phyloP scores from a whole-genome alignment of 2,888 invertebrate genomes.

The Eupithecia insigniata region DNA sequence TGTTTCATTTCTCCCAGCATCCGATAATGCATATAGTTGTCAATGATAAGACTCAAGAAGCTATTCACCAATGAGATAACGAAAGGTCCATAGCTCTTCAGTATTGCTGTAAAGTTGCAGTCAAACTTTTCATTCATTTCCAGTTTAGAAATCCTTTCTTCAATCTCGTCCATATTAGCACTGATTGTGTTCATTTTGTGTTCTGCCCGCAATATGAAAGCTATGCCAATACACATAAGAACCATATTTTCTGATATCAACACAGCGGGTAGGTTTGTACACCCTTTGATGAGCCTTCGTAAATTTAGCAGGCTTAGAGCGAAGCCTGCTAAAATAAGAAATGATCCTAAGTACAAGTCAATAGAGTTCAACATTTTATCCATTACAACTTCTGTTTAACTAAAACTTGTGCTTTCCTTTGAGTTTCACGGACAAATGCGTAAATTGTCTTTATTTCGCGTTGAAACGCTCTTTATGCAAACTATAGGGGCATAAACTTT shows the following conservation, averaged over 20 bases:
- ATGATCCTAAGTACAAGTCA: conserved; percentile 71
- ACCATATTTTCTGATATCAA: conserved; percentile 75
- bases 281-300: conserved; percentile 60
- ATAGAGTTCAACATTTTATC: conserved; percentile 58
- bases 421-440: conserved; percentile 46
- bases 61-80: conserved; percentile 75
- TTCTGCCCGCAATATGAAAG: conserved; percentile 64
- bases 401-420: conserved; percentile 31
- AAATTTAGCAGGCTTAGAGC: conserved; percentile 69
- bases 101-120: conserved; percentile 62
- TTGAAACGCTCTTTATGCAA: conserved; percentile 62
- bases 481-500: conserved; percentile 69
- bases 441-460: conserved; percentile 61
- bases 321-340: conserved; percentile 71
- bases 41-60: conserved; percentile 71
- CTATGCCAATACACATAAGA: conserved; percentile 70
- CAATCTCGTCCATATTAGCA: conserved; percentile 55
- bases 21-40: conserved; percentile 76
- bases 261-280: conserved; percentile 59
- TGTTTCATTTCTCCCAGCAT: conserved; percentile 61
- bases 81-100: conserved; percentile 72
- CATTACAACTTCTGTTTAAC: background rate
- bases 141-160: conserved; percentile 54
- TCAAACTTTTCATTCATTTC: conserved; percentile 45
- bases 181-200: conserved; percentile 59